phyloP scores from a whole-genome alignment of 64 coral and sea anemone genomes.

The Pocillopora verrucosa region DNA sequence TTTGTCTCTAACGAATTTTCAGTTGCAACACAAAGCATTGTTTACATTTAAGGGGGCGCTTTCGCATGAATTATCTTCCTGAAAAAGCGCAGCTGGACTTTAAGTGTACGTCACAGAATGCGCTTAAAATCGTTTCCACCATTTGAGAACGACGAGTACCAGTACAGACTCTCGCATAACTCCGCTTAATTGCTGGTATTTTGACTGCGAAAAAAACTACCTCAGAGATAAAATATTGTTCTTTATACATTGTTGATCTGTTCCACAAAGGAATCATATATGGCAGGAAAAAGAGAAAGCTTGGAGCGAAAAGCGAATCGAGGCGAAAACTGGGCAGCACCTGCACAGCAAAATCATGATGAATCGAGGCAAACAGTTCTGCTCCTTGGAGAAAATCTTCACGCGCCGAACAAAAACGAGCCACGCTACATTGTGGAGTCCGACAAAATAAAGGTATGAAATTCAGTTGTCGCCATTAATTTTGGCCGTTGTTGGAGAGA shows the following conservation, averaged over 20 bases:
- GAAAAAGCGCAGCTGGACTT: background rate
- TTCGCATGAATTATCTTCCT: conserved; percentile 2
- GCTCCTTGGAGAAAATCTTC: background rate
- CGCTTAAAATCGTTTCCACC: background rate
- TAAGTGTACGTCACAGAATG: background rate
- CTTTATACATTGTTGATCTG: too few relatives aligned
- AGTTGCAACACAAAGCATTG: conserved; percentile 8
- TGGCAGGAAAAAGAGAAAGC: conserved; percentile 4
- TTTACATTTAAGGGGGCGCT: background rate
- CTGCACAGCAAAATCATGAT: background rate
- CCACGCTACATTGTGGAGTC: background rate
- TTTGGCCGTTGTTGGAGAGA: background rate
- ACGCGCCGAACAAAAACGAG: background rate
- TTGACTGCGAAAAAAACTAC: background rate
- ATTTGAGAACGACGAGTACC: background rate
- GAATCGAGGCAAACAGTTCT: background rate
- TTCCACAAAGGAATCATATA: background rate
- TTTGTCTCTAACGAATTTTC: conserved; percentile 9
- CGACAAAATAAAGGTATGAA: background rate
- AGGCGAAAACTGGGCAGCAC: background rate
- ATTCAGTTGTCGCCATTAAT: too few relatives aligned
- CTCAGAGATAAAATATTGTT: background rate
- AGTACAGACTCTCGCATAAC: background rate
- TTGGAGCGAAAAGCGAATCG: background rate
- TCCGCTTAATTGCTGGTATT: background rate